phyloP scores from a whole-genome alignment of 2,113 vertebrate species.

The Sinocyclocheilus rhinocerous region DNA sequence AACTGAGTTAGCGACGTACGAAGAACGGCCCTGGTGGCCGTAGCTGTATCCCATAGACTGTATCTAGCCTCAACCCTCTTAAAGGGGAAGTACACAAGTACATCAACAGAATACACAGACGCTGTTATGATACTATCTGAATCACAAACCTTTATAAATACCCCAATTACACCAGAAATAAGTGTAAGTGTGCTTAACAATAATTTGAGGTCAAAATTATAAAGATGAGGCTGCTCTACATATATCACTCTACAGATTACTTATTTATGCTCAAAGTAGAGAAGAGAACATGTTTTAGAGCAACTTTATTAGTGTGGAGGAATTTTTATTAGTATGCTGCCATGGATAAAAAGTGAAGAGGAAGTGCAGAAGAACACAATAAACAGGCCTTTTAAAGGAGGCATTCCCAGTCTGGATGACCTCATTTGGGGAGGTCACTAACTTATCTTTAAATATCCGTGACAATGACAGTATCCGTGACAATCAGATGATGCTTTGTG shows the following conservation, averaged over 20 bases:
- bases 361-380: background rate
- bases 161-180: too few relatives aligned
- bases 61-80: too few relatives aligned
- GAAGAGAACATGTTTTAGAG: background rate
- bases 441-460: background rate
- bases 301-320: background rate
- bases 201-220: background rate
- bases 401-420: background rate
- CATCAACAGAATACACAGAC: too few relatives aligned
- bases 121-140: too few relatives aligned
- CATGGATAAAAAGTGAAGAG: background rate
- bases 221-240: background rate
- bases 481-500: background rate
- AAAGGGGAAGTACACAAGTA: too few relatives aligned
- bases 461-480: background rate
- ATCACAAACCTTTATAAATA: too few relatives aligned
- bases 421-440: background rate
- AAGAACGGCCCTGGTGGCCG: too few relatives aligned
- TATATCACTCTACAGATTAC: background rate
- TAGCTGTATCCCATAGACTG: too few relatives aligned
- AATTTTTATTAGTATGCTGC: background rate
- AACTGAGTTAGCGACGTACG: too few relatives aligned
- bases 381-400: background rate
- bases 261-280: background rate
- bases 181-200: too few relatives aligned